Evolutionary conservation across 2,113 vertebrate genomes (phyloP).

Genomic region (Numenius arquata): DNA sequence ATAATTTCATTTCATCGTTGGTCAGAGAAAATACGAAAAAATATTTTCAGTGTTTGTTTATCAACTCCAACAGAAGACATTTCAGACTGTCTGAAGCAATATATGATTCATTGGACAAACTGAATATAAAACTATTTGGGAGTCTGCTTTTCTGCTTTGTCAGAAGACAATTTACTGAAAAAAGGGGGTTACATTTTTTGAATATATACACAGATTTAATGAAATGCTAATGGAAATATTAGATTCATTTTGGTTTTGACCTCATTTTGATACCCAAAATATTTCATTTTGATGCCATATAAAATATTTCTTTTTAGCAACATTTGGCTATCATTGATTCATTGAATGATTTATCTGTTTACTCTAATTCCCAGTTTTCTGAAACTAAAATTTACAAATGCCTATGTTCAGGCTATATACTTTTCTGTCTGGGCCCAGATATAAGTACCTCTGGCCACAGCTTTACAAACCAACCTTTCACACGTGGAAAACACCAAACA

Average conservation of each 20-base stretch:
- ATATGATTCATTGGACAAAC: background rate
- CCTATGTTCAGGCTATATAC: rapidly evolving
- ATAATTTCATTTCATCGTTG: background rate
- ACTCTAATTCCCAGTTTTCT: background rate
- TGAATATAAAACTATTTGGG: background rate
- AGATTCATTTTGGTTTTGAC: background rate
- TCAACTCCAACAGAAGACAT: background rate
- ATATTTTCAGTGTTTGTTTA: background rate
- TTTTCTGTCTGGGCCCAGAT: background rate
- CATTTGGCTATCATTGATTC: background rate
- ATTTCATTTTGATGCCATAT: background rate
- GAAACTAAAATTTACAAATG: background rate
- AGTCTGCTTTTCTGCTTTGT: background rate
- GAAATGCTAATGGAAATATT: background rate
- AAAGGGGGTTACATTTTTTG: rapidly evolving
- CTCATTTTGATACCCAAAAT: background rate
- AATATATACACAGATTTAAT: background rate
- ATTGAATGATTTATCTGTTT: background rate
- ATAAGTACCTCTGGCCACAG: background rate
- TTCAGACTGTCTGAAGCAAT: background rate
- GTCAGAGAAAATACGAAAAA: background rate
- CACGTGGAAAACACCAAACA: background rate
- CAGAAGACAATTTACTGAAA: background rate
- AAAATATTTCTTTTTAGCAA: background rate
- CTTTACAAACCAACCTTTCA: background rate